Evolutionary conservation across 2,113 vertebrate species (phyloP).

Genomic region (Collichthys lucidus): DNA sequence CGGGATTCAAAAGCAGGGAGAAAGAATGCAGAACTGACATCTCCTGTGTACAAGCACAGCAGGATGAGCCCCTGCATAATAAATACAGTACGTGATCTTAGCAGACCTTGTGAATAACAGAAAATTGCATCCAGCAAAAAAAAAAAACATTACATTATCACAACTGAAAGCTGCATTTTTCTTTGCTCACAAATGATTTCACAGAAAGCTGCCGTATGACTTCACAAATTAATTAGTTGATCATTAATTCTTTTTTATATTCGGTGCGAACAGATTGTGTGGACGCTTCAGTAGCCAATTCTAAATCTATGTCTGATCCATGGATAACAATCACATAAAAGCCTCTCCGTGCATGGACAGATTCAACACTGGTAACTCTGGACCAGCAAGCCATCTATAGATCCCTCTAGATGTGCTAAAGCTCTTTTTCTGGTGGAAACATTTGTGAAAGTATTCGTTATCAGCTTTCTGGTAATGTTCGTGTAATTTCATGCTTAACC

Average conservation of each 20-base stretch:
- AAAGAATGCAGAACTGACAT: constrained; percentile 58
- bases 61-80: constrained; percentile 44
- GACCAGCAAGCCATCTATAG: constrained; percentile 11
- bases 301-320: constrained; percentile 47
- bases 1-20: constrained; percentile 57
- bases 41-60: constrained; percentile 46
- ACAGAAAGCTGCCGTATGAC: constrained; percentile 23
- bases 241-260: constrained; percentile 53
- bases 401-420: not conserved
- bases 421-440: not conserved
- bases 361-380: constrained; percentile 11
- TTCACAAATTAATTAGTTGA: constrained; percentile 56
- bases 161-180: constrained; percentile 21
- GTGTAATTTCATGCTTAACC: not conserved
- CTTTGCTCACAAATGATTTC: constrained; percentile 22
- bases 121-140: constrained; percentile 21
- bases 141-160: constrained; percentile 23
- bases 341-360: constrained; percentile 32
- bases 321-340: constrained; percentile 29
- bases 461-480: not conserved
- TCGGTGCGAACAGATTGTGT: constrained; percentile 41
- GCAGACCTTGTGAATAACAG: constrained; percentile 50
- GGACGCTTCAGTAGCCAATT: constrained; percentile 40
- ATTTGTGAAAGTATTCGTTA: not conserved
- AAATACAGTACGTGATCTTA: constrained; percentile 46